phyloP scores from a whole-genome alignment of 2,797 vertebrate genomes.

The Alosa sapidissima region DNA sequence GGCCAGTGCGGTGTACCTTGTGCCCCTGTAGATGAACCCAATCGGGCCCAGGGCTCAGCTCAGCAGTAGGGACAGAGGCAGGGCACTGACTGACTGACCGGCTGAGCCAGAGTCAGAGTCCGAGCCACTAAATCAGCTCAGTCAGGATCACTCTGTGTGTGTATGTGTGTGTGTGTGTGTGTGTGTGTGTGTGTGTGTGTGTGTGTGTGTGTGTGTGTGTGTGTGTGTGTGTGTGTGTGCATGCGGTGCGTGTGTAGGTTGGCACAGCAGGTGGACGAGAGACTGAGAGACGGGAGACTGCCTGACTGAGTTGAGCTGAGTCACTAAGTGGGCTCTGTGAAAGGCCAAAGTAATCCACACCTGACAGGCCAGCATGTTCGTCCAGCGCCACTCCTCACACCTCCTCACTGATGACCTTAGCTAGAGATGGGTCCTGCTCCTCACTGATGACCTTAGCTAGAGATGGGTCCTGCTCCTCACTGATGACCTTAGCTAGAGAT shows the following conservation, averaged over 20 bases:
- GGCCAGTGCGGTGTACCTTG: background rate
- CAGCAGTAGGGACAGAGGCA: background rate
- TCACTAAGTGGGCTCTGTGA: background rate
- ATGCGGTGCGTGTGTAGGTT: background rate
- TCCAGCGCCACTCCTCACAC: background rate
- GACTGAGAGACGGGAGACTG: background rate
- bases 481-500: too few species aligned
- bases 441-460: too few species aligned
- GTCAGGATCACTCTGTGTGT: background rate
- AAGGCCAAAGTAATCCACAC: background rate
- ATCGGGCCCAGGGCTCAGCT: background rate
- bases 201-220: constrained; percentile 19
- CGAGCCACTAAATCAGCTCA: background rate
- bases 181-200: constrained; percentile 17
- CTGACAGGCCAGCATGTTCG: background rate
- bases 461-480: too few species aligned
- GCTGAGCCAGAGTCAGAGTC: background rate
- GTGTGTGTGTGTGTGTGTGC: constrained; percentile 18
- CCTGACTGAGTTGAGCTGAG: background rate
- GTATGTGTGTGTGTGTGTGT: background rate
- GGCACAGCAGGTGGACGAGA: background rate
- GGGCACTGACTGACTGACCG: too few species aligned
- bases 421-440: too few species aligned
- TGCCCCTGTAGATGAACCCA: background rate
- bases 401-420: background rate